phyloP scores from a whole-genome alignment of 2,113 vertebrate genomes.

The Strix uralensis region DNA sequence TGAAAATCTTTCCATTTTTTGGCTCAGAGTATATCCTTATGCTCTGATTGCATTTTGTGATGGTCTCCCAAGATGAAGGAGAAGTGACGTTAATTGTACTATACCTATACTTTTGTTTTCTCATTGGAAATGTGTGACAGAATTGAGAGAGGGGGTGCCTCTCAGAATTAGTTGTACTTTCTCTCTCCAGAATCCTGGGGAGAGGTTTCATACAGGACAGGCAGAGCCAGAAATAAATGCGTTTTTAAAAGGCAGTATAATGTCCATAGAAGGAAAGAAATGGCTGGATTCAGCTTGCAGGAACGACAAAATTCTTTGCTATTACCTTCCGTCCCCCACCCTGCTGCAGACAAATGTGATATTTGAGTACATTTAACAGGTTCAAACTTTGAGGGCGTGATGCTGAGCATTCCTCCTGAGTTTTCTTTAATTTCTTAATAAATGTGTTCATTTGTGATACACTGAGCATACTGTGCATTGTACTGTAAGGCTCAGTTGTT shows the following conservation, averaged over 20 bases:
- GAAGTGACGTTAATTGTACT: neutral
- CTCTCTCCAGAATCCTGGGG: neutral
- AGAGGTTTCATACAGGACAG: neutral
- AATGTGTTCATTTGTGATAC: neutral
- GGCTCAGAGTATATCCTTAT: neutral
- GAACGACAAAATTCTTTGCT: neutral
- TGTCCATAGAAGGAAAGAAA: conserved; percentile 14
- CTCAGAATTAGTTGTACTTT: neutral
- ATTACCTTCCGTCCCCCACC: neutral
- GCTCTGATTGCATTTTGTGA: neutral
- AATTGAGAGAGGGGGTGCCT: neutral
- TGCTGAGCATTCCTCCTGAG: neutral
- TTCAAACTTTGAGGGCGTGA: neutral
- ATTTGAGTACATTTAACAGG: neutral
- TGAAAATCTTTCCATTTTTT: neutral
- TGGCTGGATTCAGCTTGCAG: neutral
- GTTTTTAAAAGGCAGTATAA: neutral
- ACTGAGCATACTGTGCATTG: neutral
- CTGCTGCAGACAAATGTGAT: neutral
- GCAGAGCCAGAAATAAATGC: conserved; percentile 26
- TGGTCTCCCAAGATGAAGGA: neutral
- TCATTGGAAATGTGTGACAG: neutral
- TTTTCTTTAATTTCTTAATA: conserved; percentile 14
- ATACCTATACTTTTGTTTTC: neutral
- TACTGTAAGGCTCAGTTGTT: neutral